phyloP scores from a whole-genome alignment of 2,797 vertebrate species.

The Acipenser ruthenus region DNA sequence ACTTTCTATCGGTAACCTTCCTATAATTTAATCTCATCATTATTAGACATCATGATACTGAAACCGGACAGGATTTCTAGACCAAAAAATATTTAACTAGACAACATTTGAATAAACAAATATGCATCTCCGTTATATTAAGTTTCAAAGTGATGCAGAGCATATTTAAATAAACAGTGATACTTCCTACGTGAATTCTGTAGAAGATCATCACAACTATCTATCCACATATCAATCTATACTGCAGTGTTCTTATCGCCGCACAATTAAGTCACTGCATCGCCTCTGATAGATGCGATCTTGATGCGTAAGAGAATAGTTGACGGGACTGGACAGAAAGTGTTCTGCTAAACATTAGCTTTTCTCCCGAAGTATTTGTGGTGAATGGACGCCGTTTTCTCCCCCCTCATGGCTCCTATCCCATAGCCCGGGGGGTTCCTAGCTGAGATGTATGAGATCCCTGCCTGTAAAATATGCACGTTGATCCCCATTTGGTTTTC shows the following conservation, averaged over 20 bases:
- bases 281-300: slow-evolving; percentile 7
- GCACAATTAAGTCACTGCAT: neutral
- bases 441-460: slow-evolving; percentile 68
- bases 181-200: no score
- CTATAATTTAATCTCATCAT: no score
- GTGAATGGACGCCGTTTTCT: slow-evolving; percentile 48
- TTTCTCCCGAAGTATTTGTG: slow-evolving; percentile 52
- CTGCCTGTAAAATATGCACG: slow-evolving; percentile 73
- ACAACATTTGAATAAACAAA: no score
- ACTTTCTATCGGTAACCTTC: no score
- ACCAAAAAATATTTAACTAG: no score
- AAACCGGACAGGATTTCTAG: no score
- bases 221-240: no score
- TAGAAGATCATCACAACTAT: no score
- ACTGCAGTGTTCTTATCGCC: neutral
- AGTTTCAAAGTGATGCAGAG: no score
- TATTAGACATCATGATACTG: no score
- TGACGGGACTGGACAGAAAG: slow-evolving; percentile 65
- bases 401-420: slow-evolving; percentile 38
- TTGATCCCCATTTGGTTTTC: slow-evolving; percentile 61
- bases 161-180: no score
- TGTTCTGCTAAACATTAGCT: slow-evolving; percentile 57
- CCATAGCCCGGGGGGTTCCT: slow-evolving; percentile 57
- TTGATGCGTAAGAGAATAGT: slow-evolving; percentile 50
- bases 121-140: no score